Evolutionary conservation across 2,888 invertebrate species (phyloP), one percentile per base, ranked within the genome.

Genomic region (Danaus chrysippus): DNA sequence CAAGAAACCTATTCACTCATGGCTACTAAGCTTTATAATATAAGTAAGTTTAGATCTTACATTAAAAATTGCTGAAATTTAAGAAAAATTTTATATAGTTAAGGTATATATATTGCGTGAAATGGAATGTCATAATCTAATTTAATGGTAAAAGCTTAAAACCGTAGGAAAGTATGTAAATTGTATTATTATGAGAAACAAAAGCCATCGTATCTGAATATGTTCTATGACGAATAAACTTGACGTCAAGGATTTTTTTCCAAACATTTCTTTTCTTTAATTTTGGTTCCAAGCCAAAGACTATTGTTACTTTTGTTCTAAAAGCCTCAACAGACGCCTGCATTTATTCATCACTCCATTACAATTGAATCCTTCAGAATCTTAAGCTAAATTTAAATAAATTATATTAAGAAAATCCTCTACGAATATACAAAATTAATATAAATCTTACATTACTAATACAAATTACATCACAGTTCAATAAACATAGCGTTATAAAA

Each of bases 381-480:
- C 82, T 83, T 87, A 87, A 74, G 67, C 75, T 86, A 87, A 68
- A 76, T 83, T 83, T 87, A 88, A 90, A 90, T 91, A 87, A 91
- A 86, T 87, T 87, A 89, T 86, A 87, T 86, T 87, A 87, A 78
- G 82, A 86, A 84, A 87, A 85, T 78, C 78, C 78, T 87, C 86
- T 87, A 88, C 86, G 84, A 89, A 90, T 91, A 88, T 91, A 91
- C 91, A 91, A 90, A 91, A 89, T 86, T 84, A 90, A 87, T 88
- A 88, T 82, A 89, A 84, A 79, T 69, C 87, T 89, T 90, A 89
- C 75, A 68, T 77, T 87, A 87, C 86, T 89, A 91, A 91, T 91
- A 91, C 89, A 78, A 91, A 88, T 89, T 87, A 90, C 91, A 91
- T 91, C 91, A 91, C 91, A 91, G 91, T 91, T 91, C 87, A 90